phyloP scores from a whole-genome alignment of 2,888 invertebrate genomes.

The Ariolimax columbianus region DNA sequence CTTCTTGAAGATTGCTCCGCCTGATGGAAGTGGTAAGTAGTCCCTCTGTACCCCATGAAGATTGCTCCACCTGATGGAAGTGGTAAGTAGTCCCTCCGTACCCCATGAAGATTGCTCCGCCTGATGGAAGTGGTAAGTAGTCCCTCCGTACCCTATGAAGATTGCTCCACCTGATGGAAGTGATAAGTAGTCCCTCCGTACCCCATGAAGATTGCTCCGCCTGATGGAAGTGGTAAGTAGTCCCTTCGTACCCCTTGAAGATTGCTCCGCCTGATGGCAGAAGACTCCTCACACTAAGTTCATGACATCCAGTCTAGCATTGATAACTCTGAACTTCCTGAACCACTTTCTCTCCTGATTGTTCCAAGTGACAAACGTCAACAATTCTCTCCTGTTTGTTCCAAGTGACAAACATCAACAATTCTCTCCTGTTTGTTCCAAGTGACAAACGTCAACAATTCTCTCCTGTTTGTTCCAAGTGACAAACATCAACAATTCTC shows the following conservation, averaged over 20 bases:
- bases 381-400: too few species aligned
- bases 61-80: constrained; percentile 78
- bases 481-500: too few species aligned
- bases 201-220: constrained; percentile 79
- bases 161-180: constrained; percentile 78
- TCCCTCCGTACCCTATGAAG: constrained; percentile 75
- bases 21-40: constrained; percentile 75
- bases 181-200: constrained; percentile 77
- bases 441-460: too few species aligned
- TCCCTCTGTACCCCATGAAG: constrained; percentile 79
- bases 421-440: too few species aligned
- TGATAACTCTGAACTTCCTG: too few species aligned
- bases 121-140: constrained; percentile 74
- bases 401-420: too few species aligned
- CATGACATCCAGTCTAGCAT: too few species aligned
- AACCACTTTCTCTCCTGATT: too few species aligned
- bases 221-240: constrained; percentile 74
- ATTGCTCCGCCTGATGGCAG: constrained; percentile 78
- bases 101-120: constrained; percentile 79
- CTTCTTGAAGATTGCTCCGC: constrained; percentile 78
- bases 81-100: constrained; percentile 77
- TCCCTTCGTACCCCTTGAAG: constrained; percentile 74
- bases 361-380: too few species aligned
- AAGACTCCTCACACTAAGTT: too few species aligned
- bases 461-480: too few species aligned